Evolutionary conservation across 2,888 invertebrate genomes (phyloP).

Genomic region (Lacanobia wlatinum): DNA sequence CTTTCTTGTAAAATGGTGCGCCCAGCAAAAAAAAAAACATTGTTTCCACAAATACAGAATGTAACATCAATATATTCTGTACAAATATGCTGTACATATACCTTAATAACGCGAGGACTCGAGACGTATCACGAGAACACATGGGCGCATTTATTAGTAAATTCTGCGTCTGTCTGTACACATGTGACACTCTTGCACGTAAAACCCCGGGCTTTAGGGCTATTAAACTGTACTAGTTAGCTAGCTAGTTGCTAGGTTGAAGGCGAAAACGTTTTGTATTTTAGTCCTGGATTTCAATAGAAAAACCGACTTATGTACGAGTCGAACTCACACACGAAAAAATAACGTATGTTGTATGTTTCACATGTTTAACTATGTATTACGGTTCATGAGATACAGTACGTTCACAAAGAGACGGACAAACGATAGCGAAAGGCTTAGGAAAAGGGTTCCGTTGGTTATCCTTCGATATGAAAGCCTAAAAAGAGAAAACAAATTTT

Average conservation of each 20-base stretch:
- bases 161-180: background rate
- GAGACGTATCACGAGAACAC: slow-evolving; percentile 8
- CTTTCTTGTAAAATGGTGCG: too few species aligned
- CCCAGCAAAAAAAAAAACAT: slow-evolving; percentile 4
- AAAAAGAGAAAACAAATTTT: background rate
- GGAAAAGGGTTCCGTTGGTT: too few species aligned
- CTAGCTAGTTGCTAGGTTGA: too few species aligned
- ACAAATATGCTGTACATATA: slow-evolving; percentile 29
- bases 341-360: too few species aligned
- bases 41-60: slow-evolving; percentile 26
- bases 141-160: slow-evolving; percentile 29
- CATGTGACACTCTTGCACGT: background rate
- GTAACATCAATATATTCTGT: slow-evolving; percentile 42
- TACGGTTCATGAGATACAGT: too few species aligned
- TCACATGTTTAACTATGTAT: too few species aligned
- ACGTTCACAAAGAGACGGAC: too few species aligned
- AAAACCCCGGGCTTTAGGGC: too few species aligned
- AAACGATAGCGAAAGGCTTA: too few species aligned
- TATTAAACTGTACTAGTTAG: background rate
- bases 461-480: too few species aligned
- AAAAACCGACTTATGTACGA: too few species aligned
- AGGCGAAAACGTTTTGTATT: background rate
- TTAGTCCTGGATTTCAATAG: background rate
- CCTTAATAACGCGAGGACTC: slow-evolving; percentile 36
- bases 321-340: too few species aligned